Evolutionary conservation across 2,888 invertebrate species (phyloP).

Genomic region (Acronicta psi): DNA sequence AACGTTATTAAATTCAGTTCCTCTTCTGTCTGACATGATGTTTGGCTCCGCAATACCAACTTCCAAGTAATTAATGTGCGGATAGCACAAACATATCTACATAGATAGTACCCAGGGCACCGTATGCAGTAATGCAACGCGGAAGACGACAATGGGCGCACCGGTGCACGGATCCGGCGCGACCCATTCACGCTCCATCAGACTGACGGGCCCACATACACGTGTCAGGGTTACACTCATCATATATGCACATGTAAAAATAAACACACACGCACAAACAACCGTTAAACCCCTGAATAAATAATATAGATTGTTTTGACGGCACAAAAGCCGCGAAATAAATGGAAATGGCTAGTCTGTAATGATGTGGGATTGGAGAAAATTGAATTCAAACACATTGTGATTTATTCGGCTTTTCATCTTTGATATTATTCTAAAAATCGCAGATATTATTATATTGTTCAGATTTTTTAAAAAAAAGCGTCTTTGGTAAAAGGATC

Average conservation of each 20-base stretch:
- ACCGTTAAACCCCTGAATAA: constrained; percentile 28
- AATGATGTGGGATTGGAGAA: constrained; percentile 34
- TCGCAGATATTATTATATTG: background rate
- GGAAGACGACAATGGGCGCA: constrained; percentile 83
- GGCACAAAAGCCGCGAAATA: constrained; percentile 41
- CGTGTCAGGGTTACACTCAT: constrained; percentile 60
- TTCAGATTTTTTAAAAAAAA: constrained; percentile 6
- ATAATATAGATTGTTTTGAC: constrained; percentile 52
- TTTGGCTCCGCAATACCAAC: constrained; percentile 7
- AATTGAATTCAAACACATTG: constrained; percentile 42
- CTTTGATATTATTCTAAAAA: constrained; percentile 26
- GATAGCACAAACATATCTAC: constrained; percentile 12
- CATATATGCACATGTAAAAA: constrained; percentile 31
- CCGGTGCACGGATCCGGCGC: constrained; percentile 81
- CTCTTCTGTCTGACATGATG: constrained; percentile 17
- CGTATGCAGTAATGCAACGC: constrained; percentile 67
- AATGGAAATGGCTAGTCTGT: constrained; percentile 36
- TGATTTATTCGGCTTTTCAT: constrained; percentile 41
- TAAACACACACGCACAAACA: constrained; percentile 26
- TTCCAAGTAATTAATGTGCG: constrained; percentile 30
- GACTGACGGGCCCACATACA: constrained; percentile 62
- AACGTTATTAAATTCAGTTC: constrained; percentile 16
- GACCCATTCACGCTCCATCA: constrained; percentile 83
- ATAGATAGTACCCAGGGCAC: constrained; percentile 12
- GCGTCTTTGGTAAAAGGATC: constrained; percentile 2